These are phyloP conservation scores for Rhinopithecus roxellana DNA, from an alignment of 2,113 vertebrate species.

Conservation along the genomic window DNA sequence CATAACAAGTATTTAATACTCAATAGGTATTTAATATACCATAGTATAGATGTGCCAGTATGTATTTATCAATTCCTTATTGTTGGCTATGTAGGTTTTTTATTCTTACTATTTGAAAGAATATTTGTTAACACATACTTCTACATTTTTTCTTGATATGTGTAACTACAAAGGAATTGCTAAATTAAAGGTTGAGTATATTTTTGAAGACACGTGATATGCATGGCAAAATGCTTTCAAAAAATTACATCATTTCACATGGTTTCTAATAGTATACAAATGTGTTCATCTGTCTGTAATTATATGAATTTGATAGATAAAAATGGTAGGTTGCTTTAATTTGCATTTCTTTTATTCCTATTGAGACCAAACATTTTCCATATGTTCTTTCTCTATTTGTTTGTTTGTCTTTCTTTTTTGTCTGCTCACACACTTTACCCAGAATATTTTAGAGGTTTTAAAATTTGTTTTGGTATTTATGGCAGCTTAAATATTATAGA, in stretches of 20 bases:
- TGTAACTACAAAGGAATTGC: neutral
- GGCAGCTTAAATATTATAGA: neutral
- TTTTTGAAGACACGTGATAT: neutral
- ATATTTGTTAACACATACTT: neutral
- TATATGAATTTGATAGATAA: constrained; percentile 1
- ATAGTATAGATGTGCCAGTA: neutral
- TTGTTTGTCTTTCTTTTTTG: neutral
- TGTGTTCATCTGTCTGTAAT: neutral
- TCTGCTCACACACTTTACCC: neutral
- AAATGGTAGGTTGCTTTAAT: neutral
- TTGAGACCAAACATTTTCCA: neutral
- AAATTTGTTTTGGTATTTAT: neutral
- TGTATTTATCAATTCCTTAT: neutral
- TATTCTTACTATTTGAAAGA: neutral
- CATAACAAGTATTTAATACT: neutral
- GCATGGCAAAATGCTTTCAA: neutral
- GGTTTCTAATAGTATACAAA: neutral
- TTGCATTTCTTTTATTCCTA: neutral
- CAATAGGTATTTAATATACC: neutral
- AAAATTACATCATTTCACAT: neutral
- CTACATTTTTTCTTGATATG: neutral
- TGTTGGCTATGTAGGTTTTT: neutral
- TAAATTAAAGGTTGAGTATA: neutral
- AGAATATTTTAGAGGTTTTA: neutral
- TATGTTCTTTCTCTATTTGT: neutral